phyloP scores from a whole-genome alignment of 2,113 vertebrate genomes.

The Alces alces region DNA sequence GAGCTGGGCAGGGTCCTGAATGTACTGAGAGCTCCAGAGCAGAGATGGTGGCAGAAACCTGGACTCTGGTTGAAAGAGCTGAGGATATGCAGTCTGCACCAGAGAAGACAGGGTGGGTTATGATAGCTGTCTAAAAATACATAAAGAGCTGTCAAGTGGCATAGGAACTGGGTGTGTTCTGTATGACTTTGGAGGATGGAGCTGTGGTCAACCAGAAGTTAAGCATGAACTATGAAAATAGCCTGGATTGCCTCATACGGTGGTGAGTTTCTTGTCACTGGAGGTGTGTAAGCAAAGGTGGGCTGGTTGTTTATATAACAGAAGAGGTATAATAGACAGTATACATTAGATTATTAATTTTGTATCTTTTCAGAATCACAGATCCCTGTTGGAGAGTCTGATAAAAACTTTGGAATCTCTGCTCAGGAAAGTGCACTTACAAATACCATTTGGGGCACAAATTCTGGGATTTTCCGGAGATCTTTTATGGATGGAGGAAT shows the following conservation, averaged over 20 bases:
- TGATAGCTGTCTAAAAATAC: neutral
- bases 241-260: neutral
- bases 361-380: neutral
- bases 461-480: neutral
- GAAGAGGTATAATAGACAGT: neutral
- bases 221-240: neutral
- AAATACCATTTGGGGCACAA: neutral
- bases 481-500: neutral
- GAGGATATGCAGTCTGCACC: neutral
- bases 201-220: neutral
- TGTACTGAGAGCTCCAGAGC: neutral
- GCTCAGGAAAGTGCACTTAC: neutral
- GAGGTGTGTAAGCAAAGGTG: neutral
- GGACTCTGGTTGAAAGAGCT: neutral
- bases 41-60: neutral
- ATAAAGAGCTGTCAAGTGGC: neutral
- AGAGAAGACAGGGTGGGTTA: neutral
- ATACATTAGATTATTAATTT: neutral
- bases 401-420: slow-evolving; percentile 9
- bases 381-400: neutral
- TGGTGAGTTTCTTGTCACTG: neutral
- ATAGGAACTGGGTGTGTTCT: neutral
- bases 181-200: neutral
- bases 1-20: neutral
- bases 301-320: neutral